Base-by-base conservation (phyloP, 2,113 vertebrate species). In the Brachyhypopomus gauderio region DNA sequence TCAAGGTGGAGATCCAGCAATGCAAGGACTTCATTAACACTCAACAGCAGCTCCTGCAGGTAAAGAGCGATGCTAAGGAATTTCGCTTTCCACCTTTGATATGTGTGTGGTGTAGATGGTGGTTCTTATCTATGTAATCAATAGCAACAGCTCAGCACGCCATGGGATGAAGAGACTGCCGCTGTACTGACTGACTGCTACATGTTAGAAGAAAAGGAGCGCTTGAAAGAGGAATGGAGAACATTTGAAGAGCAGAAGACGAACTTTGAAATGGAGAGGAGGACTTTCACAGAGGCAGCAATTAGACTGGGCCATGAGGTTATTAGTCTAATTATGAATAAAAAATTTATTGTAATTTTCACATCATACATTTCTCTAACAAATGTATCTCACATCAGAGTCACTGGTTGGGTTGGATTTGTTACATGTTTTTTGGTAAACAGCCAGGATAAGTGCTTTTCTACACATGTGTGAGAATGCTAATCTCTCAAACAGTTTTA, bases 291-390 rank as follows among this genome's bases (percentile, higher is more conserved):
- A 2, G 97, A 99, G 87, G 97, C 97, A 77, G 97, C 97, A 70
- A 98, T 98, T 88, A 92, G 97, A 91, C 91, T 98, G 82, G 96
- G 97, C 83, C 93, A 96, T 75, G 97, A 98, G 96, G 97, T 98
- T 67, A 36, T 52, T 72, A 55, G 30, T 63, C 14, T 12, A 0
- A 60, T 62, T 9, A 9, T 27, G 48, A 64, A 23, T 64, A 0
- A 17, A 19, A 34, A 19, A 14, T 67, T 70, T 22, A n/a, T 22
- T 41, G 36, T 52, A 52, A 52, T 52, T 52, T 11, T 52, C 45
- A 52, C 45, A 52, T 41, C 7, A 41, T 8, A 20, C 17, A 67
- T 67, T 67, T 0, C 7, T 67, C 45, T 52, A 7, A 52, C 45
- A 52, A 14, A 14, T 52, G 45, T 52, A 14, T 52, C 11, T 12